Percentiles rank a stretch among this genome's conserved stretches.
Evolutionary conservation across 2,113 vertebrate species (phyloP).

Genomic region (Zapus hudsonius): DNA sequence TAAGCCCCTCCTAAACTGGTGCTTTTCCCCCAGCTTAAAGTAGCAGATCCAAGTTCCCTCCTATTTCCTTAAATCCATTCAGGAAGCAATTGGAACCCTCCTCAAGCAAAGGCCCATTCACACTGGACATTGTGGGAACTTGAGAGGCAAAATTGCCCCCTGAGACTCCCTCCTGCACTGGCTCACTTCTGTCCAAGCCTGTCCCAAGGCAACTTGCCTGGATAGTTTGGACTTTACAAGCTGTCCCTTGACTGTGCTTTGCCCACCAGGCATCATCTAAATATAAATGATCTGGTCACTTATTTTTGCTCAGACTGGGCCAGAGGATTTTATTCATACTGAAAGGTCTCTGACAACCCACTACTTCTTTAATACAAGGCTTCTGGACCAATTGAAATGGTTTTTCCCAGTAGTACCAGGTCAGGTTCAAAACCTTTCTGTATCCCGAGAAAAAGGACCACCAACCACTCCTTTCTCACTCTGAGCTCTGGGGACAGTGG

Average conservation of each 20-base stretch:
- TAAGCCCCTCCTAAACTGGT: too few relatives aligned
- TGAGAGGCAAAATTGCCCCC: background rate
- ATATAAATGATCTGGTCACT: background rate
- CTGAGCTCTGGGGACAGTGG: background rate
- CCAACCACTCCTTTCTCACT: fast-evolving
- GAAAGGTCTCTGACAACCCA: too few relatives aligned
- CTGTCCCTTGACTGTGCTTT: too few relatives aligned
- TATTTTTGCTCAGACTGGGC: too few relatives aligned
- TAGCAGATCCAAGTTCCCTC: too few relatives aligned
- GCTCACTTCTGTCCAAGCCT: too few relatives aligned
- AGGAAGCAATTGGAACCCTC: too few relatives aligned
- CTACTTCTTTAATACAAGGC: too few relatives aligned
- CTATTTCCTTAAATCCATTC: too few relatives aligned
- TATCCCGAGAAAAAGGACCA: background rate
- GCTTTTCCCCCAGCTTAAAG: too few relatives aligned
- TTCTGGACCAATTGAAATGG: too few relatives aligned
- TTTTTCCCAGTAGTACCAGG: background rate
- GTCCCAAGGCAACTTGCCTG: background rate
- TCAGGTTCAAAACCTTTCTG: background rate
- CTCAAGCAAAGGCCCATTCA: fast-evolving
- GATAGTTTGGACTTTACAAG: background rate
- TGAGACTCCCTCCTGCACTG: background rate
- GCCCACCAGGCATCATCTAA: background rate
- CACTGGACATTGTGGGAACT: fast-evolving
- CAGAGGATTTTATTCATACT: too few relatives aligned